Conservation (phyloP, 2,113 vertebrate species). For the Azemiops feae region DNA sequence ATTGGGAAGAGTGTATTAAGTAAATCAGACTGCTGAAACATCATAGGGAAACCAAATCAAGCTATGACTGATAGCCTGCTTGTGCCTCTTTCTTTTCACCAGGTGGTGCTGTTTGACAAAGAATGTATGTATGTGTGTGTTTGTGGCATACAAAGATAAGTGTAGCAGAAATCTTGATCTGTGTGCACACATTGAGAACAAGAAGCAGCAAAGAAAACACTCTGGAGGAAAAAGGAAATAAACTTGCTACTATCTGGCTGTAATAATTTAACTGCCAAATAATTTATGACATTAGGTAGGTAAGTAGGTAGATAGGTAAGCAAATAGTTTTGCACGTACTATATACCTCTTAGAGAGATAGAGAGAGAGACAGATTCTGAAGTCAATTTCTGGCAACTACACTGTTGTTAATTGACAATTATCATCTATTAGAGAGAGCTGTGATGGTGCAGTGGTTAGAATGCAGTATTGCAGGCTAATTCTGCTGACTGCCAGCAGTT, state of each 20-base stretch:
- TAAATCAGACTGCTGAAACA: neutral
- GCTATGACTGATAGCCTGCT: neutral
- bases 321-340: neutral
- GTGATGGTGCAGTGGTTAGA: neutral
- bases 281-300: neutral
- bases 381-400: neutral
- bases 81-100: conserved; percentile 18
- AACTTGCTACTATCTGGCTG: neutral
- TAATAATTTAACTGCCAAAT: neutral
- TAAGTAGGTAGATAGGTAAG: neutral
- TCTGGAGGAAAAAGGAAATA: neutral
- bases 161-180: neutral
- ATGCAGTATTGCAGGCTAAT: neutral
- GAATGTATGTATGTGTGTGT: neutral
- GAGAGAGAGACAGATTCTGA: neutral
- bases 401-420: neutral
- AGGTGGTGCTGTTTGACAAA: conserved; percentile 61
- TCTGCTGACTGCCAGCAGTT: neutral
- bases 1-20: neutral
- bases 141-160: neutral
- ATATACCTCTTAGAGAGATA: neutral
- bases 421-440: neutral
- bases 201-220: neutral
- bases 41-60: neutral
- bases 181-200: neutral